Evolutionary conservation across 2,113 vertebrate species (phyloP).

Genomic region (Nanorana parkeri): DNA sequence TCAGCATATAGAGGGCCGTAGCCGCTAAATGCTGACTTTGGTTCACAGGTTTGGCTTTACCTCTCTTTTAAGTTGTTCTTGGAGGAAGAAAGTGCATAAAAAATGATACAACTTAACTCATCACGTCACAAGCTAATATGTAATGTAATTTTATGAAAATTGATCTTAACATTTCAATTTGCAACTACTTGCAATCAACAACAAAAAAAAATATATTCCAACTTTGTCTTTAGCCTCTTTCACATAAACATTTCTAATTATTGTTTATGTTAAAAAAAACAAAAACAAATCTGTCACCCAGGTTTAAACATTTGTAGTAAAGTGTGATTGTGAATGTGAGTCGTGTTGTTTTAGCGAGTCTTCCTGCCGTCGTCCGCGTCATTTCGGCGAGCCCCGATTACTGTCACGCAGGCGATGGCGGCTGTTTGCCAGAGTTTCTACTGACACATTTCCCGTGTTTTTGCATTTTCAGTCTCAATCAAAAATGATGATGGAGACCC

Average conservation of each 20-base stretch:
- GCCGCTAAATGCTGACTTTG: no score
- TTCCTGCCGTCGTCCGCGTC: neutral
- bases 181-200: no score
- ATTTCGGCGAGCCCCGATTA: neutral
- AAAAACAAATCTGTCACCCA: neutral
- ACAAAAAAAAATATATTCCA: no score
- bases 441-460: neutral
- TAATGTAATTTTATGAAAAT: no score
- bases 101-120: no score
- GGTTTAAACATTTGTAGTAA: constrained; percentile 23
- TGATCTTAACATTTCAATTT: no score
- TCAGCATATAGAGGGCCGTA: no score
- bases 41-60: no score
- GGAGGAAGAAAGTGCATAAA: no score
- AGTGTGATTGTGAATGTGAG: constrained; percentile 5
- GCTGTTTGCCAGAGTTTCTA: constrained; percentile 30
- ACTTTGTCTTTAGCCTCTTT: no score
- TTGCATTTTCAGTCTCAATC: constrained; percentile 7
- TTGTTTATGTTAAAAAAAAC: neutral
- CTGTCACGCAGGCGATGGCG: constrained; percentile 3
- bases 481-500: constrained; percentile 49
- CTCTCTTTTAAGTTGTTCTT: no score
- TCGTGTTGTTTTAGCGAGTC: constrained; percentile 18
- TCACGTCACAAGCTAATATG: no score
- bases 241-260: constrained; percentile 7